Evolutionary conservation across 2,888 invertebrate species (phyloP).

Genomic region (Tenthredo notha): DNA sequence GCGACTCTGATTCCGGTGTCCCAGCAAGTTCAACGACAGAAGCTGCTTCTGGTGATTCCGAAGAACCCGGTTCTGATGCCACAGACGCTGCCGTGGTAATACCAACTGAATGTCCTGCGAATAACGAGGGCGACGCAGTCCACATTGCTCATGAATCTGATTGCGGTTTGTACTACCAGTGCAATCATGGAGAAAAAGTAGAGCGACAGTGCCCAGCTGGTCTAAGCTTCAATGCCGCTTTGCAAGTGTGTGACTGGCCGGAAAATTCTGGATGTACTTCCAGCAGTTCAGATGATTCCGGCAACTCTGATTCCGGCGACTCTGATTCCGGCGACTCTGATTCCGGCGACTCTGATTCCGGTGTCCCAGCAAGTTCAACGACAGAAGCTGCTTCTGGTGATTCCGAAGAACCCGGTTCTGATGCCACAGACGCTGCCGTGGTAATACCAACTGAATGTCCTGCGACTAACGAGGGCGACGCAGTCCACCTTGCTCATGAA

Average conservation of each 20-base stretch:
- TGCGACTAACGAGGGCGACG: too few relatives aligned
- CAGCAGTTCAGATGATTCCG: too few relatives aligned
- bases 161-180: constrained; percentile 62
- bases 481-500: too few relatives aligned
- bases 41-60: not conserved
- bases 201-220: constrained; percentile 56
- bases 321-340: too few relatives aligned
- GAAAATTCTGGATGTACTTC: constrained; percentile 57
- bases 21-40: too few relatives aligned
- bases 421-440: too few relatives aligned
- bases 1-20: constrained; percentile 1
- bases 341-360: too few relatives aligned
- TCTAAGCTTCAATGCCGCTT: constrained; percentile 56
- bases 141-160: constrained; percentile 61
- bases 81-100: not conserved
- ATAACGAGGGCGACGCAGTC: constrained; percentile 7
- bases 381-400: too few relatives aligned
- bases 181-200: constrained; percentile 54
- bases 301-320: too few relatives aligned
- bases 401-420: too few relatives aligned
- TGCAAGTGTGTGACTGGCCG: constrained; percentile 60
- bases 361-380: too few relatives aligned
- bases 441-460: too few relatives aligned
- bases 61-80: not conserved
- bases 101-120: constrained; percentile 54